Evolutionary conservation across 64 coral and sea anemone genomes (phyloP), one percentile per base, ranked within the genome.

Genomic region (Montipora cactus): DNA sequence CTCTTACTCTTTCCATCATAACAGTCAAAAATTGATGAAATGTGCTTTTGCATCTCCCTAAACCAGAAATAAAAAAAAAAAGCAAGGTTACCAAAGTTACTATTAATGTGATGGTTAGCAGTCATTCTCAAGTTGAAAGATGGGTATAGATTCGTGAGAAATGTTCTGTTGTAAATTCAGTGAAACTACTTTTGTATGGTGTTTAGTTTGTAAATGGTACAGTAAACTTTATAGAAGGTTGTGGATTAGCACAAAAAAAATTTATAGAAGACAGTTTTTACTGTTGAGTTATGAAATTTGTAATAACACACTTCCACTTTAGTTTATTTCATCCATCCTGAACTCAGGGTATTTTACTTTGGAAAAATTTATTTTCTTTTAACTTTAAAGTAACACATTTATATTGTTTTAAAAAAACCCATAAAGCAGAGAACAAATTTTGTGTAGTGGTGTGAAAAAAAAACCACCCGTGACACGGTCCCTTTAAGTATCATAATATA

Each of bases 41-140:
- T 5, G 88, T 48, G n/a, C 88, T 79, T 89, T 89, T 89, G 37
- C 75, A 89, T 48, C 88, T 44, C 8, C 88, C 88, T 89, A 78
- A 67, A 62, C 7, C 19, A 37, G 20, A 62, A 83, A 28, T 44
- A 28, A 67, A 83, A 61, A 67, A 61, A 67, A 51, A 77, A 44
- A 28, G 28, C 0, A 47, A 64, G 59, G 59, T 13, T 64, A 64
- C 59, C 0, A 64, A 64, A 64, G 59, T 64, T 0, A 64, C 13
- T 64, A 64, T 64, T 64, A 64, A 64, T 64, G 59, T 64, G 59
- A 64, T 64, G 59, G 59, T 12, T 64, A 64, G 59, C 14, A 64
- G 59, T 64, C 59, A 64, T 64, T 64, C 59, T 64, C 13, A 64
- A 64, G 59, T 64, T 64, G 59, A 64, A 64, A 14, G 59, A 64